Percentiles rank a stretch among this genome's conserved stretches.
Evolutionary conservation across 1,140 invertebrate genomes (phyloP).

Genomic region (Pachypeltis micranthus): DNA sequence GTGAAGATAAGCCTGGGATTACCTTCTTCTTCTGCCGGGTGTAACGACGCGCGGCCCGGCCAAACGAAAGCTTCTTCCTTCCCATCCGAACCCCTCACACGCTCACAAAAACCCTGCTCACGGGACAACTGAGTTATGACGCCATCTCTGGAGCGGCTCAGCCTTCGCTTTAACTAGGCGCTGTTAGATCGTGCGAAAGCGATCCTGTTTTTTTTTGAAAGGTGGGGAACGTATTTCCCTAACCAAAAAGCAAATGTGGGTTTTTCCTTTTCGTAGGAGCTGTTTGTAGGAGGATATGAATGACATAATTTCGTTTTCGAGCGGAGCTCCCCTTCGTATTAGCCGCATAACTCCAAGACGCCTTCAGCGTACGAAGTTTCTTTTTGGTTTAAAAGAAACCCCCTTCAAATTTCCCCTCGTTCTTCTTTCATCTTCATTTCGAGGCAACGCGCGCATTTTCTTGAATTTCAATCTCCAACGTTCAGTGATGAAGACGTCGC

Average conservation of each 20-base stretch:
- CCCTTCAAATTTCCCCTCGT: too few species aligned
- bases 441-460: too few species aligned
- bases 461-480: too few species aligned
- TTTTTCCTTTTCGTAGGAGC: background rate
- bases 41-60: too few species aligned
- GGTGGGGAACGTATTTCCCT: too few species aligned
- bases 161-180: background rate
- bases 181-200: constrained; percentile 4
- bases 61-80: too few species aligned
- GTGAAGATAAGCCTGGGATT: background rate
- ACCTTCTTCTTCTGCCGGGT: background rate
- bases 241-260: background rate
- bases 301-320: constrained; percentile 2
- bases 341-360: constrained; percentile 1
- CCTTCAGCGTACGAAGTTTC: too few species aligned
- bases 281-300: constrained; percentile 2
- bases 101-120: too few species aligned
- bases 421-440: too few species aligned
- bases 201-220: background rate
- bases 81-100: background rate
- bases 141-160: too few species aligned
- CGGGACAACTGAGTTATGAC: background rate
- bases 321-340: background rate
- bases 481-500: too few species aligned
- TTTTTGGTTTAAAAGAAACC: too few species aligned